These are phyloP conservation scores for Metalampra italica DNA, from an alignment of 2,888 invertebrate species.

Conservation along the genomic window DNA sequence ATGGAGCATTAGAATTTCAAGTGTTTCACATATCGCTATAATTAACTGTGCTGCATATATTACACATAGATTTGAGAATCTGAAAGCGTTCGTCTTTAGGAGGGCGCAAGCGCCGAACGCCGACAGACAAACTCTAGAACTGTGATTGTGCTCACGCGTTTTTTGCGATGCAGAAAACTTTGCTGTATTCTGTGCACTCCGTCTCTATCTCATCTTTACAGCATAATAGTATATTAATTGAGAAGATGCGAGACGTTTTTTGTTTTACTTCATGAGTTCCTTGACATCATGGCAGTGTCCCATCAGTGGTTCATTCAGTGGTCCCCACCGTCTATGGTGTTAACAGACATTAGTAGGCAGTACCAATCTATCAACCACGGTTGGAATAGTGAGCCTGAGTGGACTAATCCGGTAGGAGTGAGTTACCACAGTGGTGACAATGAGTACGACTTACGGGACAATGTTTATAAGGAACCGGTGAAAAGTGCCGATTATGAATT, in stretches of 20 bases:
- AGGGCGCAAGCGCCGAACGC: conserved; percentile 29
- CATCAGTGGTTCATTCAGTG: conserved; percentile 75
- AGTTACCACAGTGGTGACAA: background rate
- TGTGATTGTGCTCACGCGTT: conserved; percentile 47
- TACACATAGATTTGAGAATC: conserved; percentile 8
- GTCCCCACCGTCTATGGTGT: conserved; percentile 55
- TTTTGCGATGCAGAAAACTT: conserved; percentile 34
- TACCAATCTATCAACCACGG: conserved; percentile 46
- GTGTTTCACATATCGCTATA: too few relatives aligned
- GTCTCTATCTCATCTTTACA: conserved; percentile 24
- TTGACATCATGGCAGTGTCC: conserved; percentile 59
- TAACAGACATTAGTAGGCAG: conserved; percentile 52
- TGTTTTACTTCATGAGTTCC: conserved; percentile 10
- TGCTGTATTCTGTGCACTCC: conserved; percentile 17
- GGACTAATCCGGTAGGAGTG: background rate
- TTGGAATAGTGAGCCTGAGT: conserved; percentile 31
- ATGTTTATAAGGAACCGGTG: background rate
- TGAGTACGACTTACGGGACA: background rate
- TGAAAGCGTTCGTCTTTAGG: conserved; percentile 25
- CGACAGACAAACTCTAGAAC: conserved; percentile 40
- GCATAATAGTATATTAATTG: conserved; percentile 16
- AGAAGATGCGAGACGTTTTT: conserved; percentile 27
- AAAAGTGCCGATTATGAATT: background rate
- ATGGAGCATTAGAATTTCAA: too few relatives aligned
- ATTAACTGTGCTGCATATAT: background rate